Conservation (phyloP, 1,140 invertebrate genomes). For the Brachionus paranguensis region DNA sequence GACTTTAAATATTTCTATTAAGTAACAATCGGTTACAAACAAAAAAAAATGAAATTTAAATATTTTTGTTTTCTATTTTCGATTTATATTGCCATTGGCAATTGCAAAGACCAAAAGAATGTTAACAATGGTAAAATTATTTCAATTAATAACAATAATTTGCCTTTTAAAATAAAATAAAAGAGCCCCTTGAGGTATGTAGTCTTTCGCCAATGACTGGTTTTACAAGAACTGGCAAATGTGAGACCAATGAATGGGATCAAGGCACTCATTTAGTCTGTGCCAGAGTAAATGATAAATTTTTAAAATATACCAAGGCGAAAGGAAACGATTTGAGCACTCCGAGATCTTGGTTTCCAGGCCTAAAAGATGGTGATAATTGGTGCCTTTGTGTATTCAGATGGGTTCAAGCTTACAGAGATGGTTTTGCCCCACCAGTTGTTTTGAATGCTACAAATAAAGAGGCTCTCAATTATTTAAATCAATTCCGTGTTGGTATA, state of each 20-base stretch:
- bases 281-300: conserved; percentile 20
- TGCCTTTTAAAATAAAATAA: neutral
- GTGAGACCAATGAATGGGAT: neutral
- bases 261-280: conserved; percentile 20
- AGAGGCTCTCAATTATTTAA: neutral
- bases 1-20: neutral
- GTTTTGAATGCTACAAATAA: conserved; percentile 7
- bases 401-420: conserved; percentile 32
- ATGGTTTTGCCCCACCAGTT: neutral
- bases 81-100: neutral
- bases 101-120: neutral
- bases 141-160: neutral
- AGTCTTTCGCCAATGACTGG: conserved; percentile 10
- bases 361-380: conserved; percentile 17
- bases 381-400: conserved; percentile 34
- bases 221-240: conserved; percentile 11
- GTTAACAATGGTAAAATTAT: neutral
- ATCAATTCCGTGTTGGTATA: neutral
- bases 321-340: conserved; percentile 37
- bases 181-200: conserved; percentile 12
- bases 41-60: neutral
- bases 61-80: neutral
- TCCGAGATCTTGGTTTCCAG: conserved; percentile 14
- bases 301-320: conserved; percentile 19
- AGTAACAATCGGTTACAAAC: neutral